Evolutionary conservation across 2,888 invertebrate genomes (phyloP).

Genomic region (Eupithecia subumbrata): DNA sequence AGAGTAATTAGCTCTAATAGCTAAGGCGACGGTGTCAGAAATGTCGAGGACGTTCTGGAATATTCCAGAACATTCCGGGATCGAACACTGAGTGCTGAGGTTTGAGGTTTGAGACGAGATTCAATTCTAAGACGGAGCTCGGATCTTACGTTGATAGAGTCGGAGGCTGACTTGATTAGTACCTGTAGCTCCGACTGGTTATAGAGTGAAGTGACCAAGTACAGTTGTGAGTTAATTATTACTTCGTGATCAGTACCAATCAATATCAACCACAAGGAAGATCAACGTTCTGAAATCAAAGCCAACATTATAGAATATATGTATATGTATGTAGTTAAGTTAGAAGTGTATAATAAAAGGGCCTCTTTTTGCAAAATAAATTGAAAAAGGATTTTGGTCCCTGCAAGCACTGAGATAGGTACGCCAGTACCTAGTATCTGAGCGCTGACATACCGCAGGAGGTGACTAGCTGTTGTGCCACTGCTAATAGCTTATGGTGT

Average conservation of each 20-base stretch:
- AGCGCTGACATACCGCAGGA: too few relatives aligned
- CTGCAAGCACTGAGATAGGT: too few relatives aligned
- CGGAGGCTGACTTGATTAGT: too few relatives aligned
- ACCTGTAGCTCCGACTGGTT: too few relatives aligned
- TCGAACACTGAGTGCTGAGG: constrained; percentile 28
- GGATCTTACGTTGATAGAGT: not conserved
- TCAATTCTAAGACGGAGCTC: constrained; percentile 7
- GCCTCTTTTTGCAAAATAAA: too few relatives aligned
- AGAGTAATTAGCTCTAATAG: constrained; percentile 40
- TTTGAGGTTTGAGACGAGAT: constrained; percentile 19
- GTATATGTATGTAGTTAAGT: too few relatives aligned
- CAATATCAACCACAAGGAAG: not conserved
- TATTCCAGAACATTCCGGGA: constrained; percentile 20
- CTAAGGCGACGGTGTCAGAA: constrained; percentile 15
- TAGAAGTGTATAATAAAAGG: too few relatives aligned
- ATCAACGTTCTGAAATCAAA: not conserved
- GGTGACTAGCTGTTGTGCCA: too few relatives aligned
- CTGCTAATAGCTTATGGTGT: too few relatives aligned
- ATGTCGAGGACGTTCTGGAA: constrained; percentile 22
- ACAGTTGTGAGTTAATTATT: not conserved
- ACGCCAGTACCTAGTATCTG: too few relatives aligned
- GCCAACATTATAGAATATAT: not conserved
- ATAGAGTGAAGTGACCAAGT: not conserved
- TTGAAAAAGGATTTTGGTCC: too few relatives aligned
- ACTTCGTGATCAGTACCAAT: not conserved